These are phyloP conservation scores for Spialia ferax DNA, from an alignment of 2,888 invertebrate genomes.

Conservation along the genomic window DNA sequence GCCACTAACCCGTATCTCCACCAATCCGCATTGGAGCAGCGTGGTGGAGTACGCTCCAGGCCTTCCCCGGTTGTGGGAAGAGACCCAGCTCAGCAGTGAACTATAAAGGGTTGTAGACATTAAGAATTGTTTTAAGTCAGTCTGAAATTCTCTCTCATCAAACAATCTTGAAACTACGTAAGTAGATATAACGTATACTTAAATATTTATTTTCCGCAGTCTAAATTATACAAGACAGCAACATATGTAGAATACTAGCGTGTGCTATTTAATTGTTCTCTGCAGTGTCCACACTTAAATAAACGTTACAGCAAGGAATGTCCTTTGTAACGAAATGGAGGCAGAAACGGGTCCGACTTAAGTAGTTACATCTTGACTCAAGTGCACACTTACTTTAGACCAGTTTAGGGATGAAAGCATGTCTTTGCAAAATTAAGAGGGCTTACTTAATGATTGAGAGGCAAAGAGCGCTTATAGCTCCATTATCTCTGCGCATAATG, in stretches of 20 bases:
- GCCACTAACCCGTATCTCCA: too few species aligned
- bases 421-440: slow-evolving; percentile 12
- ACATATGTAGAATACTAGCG: not conserved
- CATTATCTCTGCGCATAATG: not conserved
- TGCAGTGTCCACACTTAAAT: not conserved
- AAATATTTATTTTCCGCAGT: not conserved
- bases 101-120: too few species aligned
- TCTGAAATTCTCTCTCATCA: too few species aligned
- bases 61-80: too few species aligned
- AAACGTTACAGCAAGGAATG: slow-evolving; percentile 15
- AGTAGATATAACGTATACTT: too few species aligned
- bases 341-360: not conserved
- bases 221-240: not conserved
- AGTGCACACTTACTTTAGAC: slow-evolving; percentile 8
- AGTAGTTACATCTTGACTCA: slow-evolving; percentile 15
- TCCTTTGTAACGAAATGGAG: slow-evolving; percentile 12
- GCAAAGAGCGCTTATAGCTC: not conserved
- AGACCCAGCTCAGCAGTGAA: too few species aligned
- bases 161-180: too few species aligned
- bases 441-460: slow-evolving; percentile 17
- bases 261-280: not conserved
- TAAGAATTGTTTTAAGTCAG: too few species aligned
- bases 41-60: too few species aligned
- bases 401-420: slow-evolving; percentile 16
- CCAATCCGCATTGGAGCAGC: too few species aligned